Evolutionary conservation across 2,797 vertebrate species (phyloP), one percentile per base, ranked within the genome.

Genomic region (Neosalanx taihuensis): DNA sequence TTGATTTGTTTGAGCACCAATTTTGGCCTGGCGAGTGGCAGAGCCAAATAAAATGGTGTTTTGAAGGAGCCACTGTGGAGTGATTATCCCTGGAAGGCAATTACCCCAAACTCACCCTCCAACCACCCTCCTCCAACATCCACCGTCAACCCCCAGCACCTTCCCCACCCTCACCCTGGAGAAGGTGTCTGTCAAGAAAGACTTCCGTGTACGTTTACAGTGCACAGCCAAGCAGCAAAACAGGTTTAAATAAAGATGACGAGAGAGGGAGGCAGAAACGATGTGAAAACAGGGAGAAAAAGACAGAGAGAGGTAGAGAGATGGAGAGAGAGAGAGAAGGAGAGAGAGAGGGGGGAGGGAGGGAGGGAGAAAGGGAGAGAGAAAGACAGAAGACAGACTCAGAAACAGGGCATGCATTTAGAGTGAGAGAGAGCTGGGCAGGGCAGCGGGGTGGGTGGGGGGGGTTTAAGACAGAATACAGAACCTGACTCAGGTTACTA

Each of bases 71-170:
- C n/a, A 6, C n/a, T 33, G 30, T 9, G 30, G 53, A 57, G 67
- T 37, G 53, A 58, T 68, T 68, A 57, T 68, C 66, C 66, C 10
- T 29, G 51, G 49, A 35, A 68, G 66, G 66, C 53, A 68, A 67
- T 67, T 67, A 67, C 51, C 66, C 66, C 18, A 56, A 46, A 29
- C 26, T 29, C 49, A 4, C 49, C 49, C 12, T 61, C 59, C 58
- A 12, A 3, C 23, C 9, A 23, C 3, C 6, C 15, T 18, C 13
- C 61, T 67, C 67, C 13, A 35, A 35, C 10, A 1, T 10, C 31
- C n/a, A 12, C 29, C 1, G 1, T 12, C 15, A 2, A 29, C 15
- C n/a, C 10, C 1, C 30, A 1, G 18, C 12, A 23, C 23, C n/a
- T 23, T 6, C 58, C n/a, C 58, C 51, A 26, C 58, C 51, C 51